These are phyloP conservation scores for Thunnus maccoyii DNA, from an alignment of 2,113 vertebrate species.

Conservation along the genomic window DNA sequence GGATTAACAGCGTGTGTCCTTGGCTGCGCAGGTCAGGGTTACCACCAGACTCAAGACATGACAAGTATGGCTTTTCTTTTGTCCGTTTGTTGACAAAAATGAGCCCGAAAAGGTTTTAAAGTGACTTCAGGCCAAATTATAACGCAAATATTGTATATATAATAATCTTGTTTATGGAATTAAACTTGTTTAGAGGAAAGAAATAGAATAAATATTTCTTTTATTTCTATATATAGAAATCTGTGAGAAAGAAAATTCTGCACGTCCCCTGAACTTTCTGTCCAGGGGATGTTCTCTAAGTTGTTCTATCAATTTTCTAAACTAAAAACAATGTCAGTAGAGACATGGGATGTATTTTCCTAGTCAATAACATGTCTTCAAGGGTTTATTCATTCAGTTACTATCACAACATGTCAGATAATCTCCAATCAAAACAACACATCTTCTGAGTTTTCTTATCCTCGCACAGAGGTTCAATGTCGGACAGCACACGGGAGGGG, in stretches of 20 bases:
- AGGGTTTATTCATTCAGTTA: background rate
- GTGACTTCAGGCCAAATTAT: background rate
- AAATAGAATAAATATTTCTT: too few relatives aligned
- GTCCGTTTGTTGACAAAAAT: background rate
- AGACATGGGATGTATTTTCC: background rate
- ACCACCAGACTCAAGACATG: background rate
- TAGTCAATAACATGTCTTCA: background rate
- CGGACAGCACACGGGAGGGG: background rate
- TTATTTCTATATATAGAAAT: too few relatives aligned
- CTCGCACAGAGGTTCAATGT: conserved; percentile 25
- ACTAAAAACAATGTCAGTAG: background rate
- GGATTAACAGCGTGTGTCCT: conserved; percentile 22
- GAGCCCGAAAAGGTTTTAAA: background rate
- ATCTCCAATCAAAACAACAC: conserved; percentile 1
- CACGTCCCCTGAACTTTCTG: too few relatives aligned
- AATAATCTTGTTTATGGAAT: background rate
- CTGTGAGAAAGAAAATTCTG: too few relatives aligned
- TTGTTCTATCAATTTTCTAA: background rate
- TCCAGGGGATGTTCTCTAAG: background rate
- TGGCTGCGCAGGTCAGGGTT: conserved; percentile 13
- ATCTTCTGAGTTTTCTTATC: conserved; percentile 5
- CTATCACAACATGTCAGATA: background rate
- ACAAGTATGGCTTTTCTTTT: background rate
- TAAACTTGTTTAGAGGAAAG: background rate
- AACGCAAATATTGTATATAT: background rate